A percentile compares a stretch with the other conserved stretches of the same genome.
phyloP scores from a whole-genome alignment of 2,113 vertebrate genomes.

The Ariopsis seemanni region DNA sequence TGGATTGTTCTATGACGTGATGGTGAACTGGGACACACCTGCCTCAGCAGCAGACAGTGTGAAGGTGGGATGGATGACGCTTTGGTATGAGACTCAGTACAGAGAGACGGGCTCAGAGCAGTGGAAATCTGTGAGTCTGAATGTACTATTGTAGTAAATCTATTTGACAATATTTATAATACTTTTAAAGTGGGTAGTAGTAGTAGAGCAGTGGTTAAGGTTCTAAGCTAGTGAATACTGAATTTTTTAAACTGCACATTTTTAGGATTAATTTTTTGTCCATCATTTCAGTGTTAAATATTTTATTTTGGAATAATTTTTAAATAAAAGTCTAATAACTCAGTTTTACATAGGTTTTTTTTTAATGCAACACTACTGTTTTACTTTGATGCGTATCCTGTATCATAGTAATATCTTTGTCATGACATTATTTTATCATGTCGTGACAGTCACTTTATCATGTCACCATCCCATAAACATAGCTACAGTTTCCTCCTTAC shows the following conservation, averaged over 20 bases:
- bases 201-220: not conserved
- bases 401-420: not conserved
- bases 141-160: not conserved
- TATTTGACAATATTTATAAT: not conserved
- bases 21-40: constrained; percentile 86
- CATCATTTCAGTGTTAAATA: not conserved
- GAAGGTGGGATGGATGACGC: constrained; percentile 83
- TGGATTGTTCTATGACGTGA: constrained; percentile 76
- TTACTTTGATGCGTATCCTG: not conserved
- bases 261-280: not conserved
- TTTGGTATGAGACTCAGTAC: constrained; percentile 86
- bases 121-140: constrained; percentile 60
- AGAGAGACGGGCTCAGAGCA: constrained; percentile 62
- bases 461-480: not conserved
- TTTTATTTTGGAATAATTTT: not conserved
- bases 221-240: not conserved
- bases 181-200: not conserved
- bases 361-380: not conserved
- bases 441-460: too few relatives aligned
- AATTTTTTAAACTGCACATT: not conserved
- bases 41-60: constrained; percentile 76
- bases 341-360: not conserved
- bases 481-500: not conserved
- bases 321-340: not conserved
- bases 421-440: not conserved